These are phyloP conservation scores for Drosophila trichaetosa DNA, from an alignment of 2,888 invertebrate genomes.

Conservation along the genomic window DNA sequence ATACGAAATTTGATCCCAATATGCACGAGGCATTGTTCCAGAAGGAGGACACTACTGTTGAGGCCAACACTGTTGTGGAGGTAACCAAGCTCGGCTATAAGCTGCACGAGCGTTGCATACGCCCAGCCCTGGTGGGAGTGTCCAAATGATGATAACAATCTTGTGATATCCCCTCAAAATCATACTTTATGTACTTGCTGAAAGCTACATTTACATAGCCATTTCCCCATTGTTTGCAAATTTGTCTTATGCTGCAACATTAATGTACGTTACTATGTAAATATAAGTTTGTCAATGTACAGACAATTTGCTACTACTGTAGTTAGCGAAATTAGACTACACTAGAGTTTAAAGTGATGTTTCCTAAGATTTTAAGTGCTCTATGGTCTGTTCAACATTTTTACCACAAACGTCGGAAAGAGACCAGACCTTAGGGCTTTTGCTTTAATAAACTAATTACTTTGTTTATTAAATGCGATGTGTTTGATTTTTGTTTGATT, in stretches of 20 bases:
- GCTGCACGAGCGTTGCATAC: conserved; percentile 95
- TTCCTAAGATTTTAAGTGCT: conserved; percentile 43
- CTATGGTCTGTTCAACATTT: conserved; percentile 34
- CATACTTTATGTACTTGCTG: not conserved
- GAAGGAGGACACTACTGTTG: conserved; percentile 92
- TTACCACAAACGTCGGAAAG: conserved; percentile 26
- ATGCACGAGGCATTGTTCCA: conserved; percentile 98
- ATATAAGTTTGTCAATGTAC: conserved; percentile 30
- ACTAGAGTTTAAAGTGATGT: not conserved
- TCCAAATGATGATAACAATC: conserved; percentile 86
- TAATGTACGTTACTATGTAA: conserved; percentile 62
- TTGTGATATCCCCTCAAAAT: not conserved
- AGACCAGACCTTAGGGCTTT: conserved; percentile 28
- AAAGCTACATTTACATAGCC: conserved; percentile 49
- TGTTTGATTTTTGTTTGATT: not conserved
- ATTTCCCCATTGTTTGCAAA: conserved; percentile 54
- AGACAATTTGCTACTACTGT: conserved; percentile 7
- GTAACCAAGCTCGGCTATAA: conserved; percentile 98
- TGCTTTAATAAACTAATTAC: conserved; percentile 37
- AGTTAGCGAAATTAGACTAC: conserved; percentile 4
- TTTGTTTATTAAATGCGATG: conserved; percentile 27
- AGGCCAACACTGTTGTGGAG: conserved; percentile 94
- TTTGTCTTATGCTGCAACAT: conserved; percentile 67
- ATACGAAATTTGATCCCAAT: conserved; percentile 98
- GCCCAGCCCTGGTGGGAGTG: conserved; percentile 98